Base-by-base conservation (phyloP, 1,140 invertebrate species). In the Drosophila oshimai region DNA sequence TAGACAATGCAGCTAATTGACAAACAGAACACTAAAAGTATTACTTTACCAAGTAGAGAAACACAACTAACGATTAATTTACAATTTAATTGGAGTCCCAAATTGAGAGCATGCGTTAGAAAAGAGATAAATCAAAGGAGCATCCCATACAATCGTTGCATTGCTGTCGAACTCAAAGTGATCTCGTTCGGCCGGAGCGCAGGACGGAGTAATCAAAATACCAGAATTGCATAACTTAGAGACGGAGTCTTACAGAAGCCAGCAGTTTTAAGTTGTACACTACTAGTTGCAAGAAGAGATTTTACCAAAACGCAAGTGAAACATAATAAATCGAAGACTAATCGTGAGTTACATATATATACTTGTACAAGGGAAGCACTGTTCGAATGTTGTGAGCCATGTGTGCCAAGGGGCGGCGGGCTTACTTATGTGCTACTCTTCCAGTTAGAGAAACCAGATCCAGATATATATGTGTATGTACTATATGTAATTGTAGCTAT, bases 21-120 rank as follows among this genome's bases (percentile, higher is more conserved):
- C 29, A 45, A 71, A 54, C 39, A 54, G 44, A 34, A 79, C 45
- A 79, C 51, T 73, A 64, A 74, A 84, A 87, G 81, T 87, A 87
- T 86, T 86, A 86, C 70, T 86, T 87, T 86, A 86, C 72, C 75
- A 84, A 54, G 80, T 84, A 84, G 80, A 74, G 60, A 51, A 44
- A 54, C 58, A 31, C 46, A 74, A 78, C 55, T 79, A 54, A 39
- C 51, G 37, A 73, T 54, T 73, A 73, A 64, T 73, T 73, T 73
- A 71, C 60, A 45, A 65, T 42, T 75, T 46, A 69, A 84, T 71
- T 86, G 65, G 22, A 50, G 10, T 44, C 61, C 9, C 17, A 28
- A 17, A 12, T 24, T 6, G 13, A 36, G 22, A 47, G 15, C 49
- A 9, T 26, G 34, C 51, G 17, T 9, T 1, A 7, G 12, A 55